Conservation (phyloP, 1,140 invertebrate genomes). For the Apis cerana region DNA sequence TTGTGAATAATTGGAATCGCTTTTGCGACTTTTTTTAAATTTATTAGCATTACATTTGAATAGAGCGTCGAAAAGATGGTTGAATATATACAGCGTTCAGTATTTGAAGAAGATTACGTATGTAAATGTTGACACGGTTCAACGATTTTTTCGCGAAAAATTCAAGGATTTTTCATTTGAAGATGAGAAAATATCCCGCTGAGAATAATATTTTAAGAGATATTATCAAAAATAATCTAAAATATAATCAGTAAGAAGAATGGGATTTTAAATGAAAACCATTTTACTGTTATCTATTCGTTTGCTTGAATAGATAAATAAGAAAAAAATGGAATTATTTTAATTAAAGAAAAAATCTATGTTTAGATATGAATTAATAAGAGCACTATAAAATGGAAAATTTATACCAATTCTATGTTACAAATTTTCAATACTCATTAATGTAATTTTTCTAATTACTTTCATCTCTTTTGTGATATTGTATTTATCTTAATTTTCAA, state of each 20-base stretch:
- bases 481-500: too few species aligned
- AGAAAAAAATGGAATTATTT: background rate
- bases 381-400: too few species aligned
- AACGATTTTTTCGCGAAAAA: background rate
- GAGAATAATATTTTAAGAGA: background rate
- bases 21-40: too few species aligned
- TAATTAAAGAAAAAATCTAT: too few species aligned
- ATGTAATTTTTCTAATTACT: too few species aligned
- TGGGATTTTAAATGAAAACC: background rate
- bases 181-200: background rate
- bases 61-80: background rate
- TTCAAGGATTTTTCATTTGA: background rate
- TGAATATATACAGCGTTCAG: background rate
- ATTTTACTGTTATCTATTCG: background rate
- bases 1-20: too few species aligned
- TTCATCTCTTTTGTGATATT: too few species aligned
- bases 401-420: too few species aligned
- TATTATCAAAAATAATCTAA: background rate
- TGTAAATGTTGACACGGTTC: background rate
- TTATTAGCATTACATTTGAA: too few species aligned
- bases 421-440: too few species aligned
- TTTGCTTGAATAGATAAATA: background rate
- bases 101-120: background rate
- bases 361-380: too few species aligned
- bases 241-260: background rate